Base-by-base conservation (phyloP, 2,113 vertebrate species). In the Thermophis baileyi region DNA sequence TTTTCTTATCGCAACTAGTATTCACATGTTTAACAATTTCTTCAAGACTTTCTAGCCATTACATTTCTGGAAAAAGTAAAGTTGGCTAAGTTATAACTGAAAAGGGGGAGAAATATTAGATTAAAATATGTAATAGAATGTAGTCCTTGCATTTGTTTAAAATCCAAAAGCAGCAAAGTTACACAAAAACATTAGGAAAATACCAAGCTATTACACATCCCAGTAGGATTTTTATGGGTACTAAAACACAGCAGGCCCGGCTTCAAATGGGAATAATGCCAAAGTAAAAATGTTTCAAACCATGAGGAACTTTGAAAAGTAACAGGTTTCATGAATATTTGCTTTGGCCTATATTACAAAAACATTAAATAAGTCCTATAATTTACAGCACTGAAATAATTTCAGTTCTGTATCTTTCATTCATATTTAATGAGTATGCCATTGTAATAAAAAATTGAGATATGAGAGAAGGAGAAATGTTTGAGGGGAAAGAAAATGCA, bases 361-460 rank as follows among this genome's bases (percentile, higher is more conserved):
- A 92, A 93, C 57, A 54, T 74, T 90, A 86, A 92, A 93, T 87
- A 90, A 89, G 55, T 86, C 63, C 54, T 91, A 92, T 90, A 92
- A 88, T 54, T 93, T 88, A 44, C 50, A 89, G 60, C 24, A 44
- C 69, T 92, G 81, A 89, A 93, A 8, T 50, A 92, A 92, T 89
- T 46, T 30, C 57, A 30, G 90, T 81, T 3, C 53, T 91, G 89
- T 91, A 90, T 92, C 46, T 87, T 14, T 92, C 2, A 44, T 85
- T 93, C 92, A 16, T 46, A 91, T 92, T 74, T 1, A 91, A 90
- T 92, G 92, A 93, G 90, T 63, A 40, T 60, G 81, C 47, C 9
- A 0, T 60, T 93, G 88, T 50, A 54, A 74, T 88, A 87, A 92
- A 91, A 85, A 63, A 54, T 50, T 0, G 44, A 87, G 50, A 89